Evolutionary conservation across 2,888 invertebrate species (phyloP).

Genomic region (Callinectes sapidus): DNA sequence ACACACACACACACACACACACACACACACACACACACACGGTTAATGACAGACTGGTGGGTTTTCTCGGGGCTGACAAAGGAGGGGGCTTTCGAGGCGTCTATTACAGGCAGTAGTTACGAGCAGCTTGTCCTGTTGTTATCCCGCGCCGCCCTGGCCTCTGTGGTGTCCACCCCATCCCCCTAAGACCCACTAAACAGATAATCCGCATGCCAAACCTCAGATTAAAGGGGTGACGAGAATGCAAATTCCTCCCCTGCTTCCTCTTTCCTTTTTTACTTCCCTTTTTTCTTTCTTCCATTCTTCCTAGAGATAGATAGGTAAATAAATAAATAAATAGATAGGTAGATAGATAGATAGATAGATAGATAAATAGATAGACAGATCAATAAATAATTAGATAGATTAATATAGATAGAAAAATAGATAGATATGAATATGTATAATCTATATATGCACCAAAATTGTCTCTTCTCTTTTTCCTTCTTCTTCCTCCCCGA

Average conservation of each 20-base stretch:
- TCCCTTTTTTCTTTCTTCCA: not conserved
- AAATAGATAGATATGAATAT: too few relatives aligned
- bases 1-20: slow-evolving; percentile 33
- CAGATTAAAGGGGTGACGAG: not conserved
- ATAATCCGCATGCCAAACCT: not conserved
- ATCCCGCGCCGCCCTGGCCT: not conserved
- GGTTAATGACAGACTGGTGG: not conserved
- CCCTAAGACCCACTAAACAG: not conserved
- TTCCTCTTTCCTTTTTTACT: not conserved
- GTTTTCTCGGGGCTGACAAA: slow-evolving; percentile 15
- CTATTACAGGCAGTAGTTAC: not conserved
- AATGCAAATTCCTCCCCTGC: not conserved
- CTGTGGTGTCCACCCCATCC: not conserved
- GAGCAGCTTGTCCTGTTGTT: not conserved
- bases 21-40: slow-evolving; percentile 24
- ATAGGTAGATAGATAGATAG: too few relatives aligned
- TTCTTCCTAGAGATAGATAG: not conserved
- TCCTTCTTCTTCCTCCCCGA: not conserved
- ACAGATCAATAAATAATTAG: too few relatives aligned
- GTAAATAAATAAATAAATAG: too few relatives aligned
- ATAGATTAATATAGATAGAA: too few relatives aligned
- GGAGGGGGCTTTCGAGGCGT: not conserved
- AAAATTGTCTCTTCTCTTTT: not conserved
- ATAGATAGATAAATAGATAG: too few relatives aligned
- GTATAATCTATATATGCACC: too few relatives aligned